Percentiles rank a stretch among this genome's conserved stretches.
Evolutionary conservation across 2,113 vertebrate genomes (phyloP).

Genomic region (Caretta caretta): DNA sequence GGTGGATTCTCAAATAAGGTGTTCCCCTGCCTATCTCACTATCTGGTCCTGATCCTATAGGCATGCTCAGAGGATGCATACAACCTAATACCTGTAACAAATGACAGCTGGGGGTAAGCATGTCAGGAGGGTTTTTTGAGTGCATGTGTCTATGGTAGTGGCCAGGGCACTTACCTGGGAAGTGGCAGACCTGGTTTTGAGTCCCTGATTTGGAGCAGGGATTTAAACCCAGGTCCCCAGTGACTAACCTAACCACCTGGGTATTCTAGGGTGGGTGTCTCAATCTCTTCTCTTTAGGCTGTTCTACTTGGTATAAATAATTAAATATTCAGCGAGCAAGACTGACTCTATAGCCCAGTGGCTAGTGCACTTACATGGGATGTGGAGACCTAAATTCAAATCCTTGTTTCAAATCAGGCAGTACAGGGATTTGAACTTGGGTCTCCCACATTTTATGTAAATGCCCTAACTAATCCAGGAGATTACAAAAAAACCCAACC

Average conservation of each 20-base stretch:
- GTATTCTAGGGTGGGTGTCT: not conserved
- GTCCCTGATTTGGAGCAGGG: not conserved
- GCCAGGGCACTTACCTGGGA: not conserved
- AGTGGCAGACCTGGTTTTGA: not conserved
- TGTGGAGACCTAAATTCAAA: too few species aligned
- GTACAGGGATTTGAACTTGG: not conserved
- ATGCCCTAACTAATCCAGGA: not conserved
- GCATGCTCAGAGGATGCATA: too few species aligned
- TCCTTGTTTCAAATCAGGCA: too few species aligned
- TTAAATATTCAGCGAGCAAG: not conserved
- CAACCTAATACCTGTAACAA: too few species aligned
- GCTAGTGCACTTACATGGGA: too few species aligned
- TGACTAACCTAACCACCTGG: not conserved
- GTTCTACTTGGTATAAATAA: not conserved
- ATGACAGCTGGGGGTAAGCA: too few species aligned
- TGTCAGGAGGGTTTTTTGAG: not conserved
- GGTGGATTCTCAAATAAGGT: too few species aligned
- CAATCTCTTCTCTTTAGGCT: not conserved
- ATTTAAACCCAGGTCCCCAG: not conserved
- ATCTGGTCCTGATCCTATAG: too few species aligned
- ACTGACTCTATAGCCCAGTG: too few species aligned
- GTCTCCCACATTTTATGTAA: not conserved
- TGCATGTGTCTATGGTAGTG: not conserved
- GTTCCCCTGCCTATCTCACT: too few species aligned
- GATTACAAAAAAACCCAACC: too few species aligned